A percentile compares a stretch with the other conserved stretches of the same genome.
Conservation (phyloP, 2,113 vertebrate species). For the Steatornis caripensis region DNA sequence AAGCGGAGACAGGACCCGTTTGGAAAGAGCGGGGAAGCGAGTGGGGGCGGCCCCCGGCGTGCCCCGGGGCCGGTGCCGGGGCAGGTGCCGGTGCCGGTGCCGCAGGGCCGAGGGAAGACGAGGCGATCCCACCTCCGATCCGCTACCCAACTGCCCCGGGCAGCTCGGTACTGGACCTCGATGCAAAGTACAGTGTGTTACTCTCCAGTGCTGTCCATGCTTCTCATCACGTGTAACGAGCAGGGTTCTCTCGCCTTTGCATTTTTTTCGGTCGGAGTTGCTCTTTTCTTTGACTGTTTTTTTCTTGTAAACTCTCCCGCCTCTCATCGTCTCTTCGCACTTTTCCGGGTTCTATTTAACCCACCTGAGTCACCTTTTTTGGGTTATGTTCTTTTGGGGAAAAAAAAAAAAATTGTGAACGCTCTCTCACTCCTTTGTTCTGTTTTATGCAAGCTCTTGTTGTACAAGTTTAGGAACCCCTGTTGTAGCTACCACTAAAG, state of each 20-base stretch:
- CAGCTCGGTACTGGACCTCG: constrained; percentile 74
- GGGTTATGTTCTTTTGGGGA: constrained; percentile 52
- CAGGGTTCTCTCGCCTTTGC: constrained; percentile 66
- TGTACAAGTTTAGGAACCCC: constrained; percentile 79
- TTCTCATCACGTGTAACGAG: constrained; percentile 72
- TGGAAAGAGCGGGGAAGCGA: constrained; percentile 23
- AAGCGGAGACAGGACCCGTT: constrained; percentile 54
- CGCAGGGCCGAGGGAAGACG: background rate
- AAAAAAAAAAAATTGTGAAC: constrained; percentile 69
- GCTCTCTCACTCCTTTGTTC: constrained; percentile 70
- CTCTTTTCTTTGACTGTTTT: constrained; percentile 50
- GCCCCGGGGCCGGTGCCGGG: background rate
- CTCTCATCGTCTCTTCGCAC: constrained; percentile 47
- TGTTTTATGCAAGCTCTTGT: constrained; percentile 78
- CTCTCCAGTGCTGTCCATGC: constrained; percentile 85
- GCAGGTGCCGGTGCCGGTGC: background rate
- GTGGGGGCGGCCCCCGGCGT: background rate
- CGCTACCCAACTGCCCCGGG: constrained; percentile 60
- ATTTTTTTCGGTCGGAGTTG: constrained; percentile 59
- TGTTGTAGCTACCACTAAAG: constrained; percentile 80
- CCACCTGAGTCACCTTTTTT: constrained; percentile 21
- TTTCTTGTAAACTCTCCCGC: constrained; percentile 55
- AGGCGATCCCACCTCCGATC: constrained; percentile 36
- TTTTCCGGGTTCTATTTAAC: constrained; percentile 63
- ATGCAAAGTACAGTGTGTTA: constrained; percentile 88